phyloP scores from a whole-genome alignment of 2,888 invertebrate genomes.

The Nineta flava region DNA sequence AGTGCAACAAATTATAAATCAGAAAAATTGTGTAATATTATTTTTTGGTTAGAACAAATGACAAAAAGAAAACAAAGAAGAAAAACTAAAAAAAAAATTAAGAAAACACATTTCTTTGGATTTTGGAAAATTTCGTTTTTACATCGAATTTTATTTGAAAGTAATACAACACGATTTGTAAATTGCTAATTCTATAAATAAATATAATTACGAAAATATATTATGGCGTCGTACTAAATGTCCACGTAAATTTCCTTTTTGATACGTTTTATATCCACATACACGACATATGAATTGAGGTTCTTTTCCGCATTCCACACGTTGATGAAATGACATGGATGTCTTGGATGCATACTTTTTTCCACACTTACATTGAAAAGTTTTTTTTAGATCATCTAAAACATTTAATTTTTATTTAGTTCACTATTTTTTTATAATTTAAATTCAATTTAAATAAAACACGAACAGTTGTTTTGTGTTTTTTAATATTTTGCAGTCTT shows the following conservation, averaged over 20 bases:
- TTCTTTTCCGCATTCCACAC: conserved; percentile 26
- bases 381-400: neutral
- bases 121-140: no score
- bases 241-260: conserved; percentile 1
- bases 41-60: no score
- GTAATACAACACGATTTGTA: no score
- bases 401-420: neutral
- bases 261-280: neutral
- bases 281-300: conserved; percentile 11
- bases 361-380: conserved; percentile 15
- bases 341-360: conserved; percentile 16
- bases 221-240: conserved; percentile 1
- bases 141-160: no score
- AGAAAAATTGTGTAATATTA: no score
- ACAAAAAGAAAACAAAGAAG: no score
- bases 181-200: no score
- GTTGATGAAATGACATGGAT: conserved; percentile 23
- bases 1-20: no score
- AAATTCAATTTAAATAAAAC: neutral
- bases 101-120: no score
- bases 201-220: neutral
- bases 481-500: no score
- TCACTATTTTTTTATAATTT: neutral
- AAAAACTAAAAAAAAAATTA: no score
- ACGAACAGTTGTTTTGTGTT: no score